phyloP scores from a whole-genome alignment of 30 jellyfish, hydroid and myxozoan species.

The Calvadosia cruxmelitensis region DNA sequence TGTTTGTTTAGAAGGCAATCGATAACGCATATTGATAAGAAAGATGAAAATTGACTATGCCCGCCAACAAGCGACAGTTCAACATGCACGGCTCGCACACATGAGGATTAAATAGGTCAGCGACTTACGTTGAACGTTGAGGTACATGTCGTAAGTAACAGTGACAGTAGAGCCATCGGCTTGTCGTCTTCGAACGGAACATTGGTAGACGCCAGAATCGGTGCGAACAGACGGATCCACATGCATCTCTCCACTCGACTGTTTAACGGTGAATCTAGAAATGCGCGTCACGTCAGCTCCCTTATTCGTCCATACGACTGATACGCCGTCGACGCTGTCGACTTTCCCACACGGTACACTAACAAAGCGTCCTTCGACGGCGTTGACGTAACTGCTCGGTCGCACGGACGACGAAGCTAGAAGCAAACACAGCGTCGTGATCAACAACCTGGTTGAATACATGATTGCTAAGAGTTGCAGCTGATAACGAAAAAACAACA shows the following conservation, averaged over 20 bases:
- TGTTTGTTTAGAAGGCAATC: no score
- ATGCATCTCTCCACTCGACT: constrained; percentile 56
- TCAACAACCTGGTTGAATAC: not conserved
- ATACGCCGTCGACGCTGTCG: constrained; percentile 19
- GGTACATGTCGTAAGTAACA: constrained; percentile 67
- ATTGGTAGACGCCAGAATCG: constrained; percentile 74
- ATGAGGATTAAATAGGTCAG: not conserved
- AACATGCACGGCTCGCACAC: no score
- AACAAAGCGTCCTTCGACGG: constrained; percentile 56
- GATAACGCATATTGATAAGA: no score
- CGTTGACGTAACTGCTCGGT: constrained; percentile 83
- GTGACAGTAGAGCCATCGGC: constrained; percentile 37
- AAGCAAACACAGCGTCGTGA: not conserved
- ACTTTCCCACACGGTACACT: constrained; percentile 72
- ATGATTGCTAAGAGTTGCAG: no score
- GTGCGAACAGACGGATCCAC: constrained; percentile 44
- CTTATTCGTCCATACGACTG: constrained; percentile 64
- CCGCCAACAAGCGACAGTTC: no score
- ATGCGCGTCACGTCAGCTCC: constrained; percentile 62
- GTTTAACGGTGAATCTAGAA: constrained; percentile 48
- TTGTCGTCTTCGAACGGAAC: constrained; percentile 42
- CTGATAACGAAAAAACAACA: no score
- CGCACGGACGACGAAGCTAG: constrained; percentile 73
- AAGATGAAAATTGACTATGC: no score
- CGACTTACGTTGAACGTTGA: constrained; percentile 86